Percentiles rank a stretch among this genome's conserved stretches.
Conservation (phyloP, 2,888 invertebrate genomes). For the Amblyteles armatorius region DNA sequence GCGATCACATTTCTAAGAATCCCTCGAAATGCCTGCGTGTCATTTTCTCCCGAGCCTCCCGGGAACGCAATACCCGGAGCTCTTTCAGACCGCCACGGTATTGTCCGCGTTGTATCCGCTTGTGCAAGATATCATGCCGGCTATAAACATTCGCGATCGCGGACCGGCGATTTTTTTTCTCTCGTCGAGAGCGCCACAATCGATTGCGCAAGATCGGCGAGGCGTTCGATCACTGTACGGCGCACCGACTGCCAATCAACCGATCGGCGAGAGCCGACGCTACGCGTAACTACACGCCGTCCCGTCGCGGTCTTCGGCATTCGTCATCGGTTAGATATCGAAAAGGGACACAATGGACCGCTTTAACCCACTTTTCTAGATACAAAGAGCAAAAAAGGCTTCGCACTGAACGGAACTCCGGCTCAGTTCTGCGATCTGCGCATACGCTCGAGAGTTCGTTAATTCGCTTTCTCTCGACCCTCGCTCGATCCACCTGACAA, state of each 20-base stretch:
- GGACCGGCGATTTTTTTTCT: conserved; percentile 66
- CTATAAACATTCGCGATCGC: conserved; percentile 28
- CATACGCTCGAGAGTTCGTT: not conserved
- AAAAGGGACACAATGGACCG: not conserved
- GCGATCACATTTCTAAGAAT: conserved; percentile 56
- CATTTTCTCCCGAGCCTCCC: conserved; percentile 52
- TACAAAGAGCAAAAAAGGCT: not conserved
- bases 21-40: conserved; percentile 54
- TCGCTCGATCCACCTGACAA: conserved; percentile 21
- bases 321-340: conserved; percentile 21
- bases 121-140: conserved; percentile 41
- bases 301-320: conserved; percentile 21
- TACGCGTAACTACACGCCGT: conserved; percentile 40
- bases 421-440: not conserved
- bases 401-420: no score
- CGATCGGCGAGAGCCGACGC: conserved; percentile 43
- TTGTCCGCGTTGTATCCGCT: conserved; percentile 24
- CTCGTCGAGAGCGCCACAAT: conserved; percentile 61
- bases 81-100: not conserved
- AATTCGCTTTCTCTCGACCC: conserved; percentile 18
- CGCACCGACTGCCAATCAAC: conserved; percentile 61
- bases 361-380: not conserved
- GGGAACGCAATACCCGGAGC: conserved; percentile 33
- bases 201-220: conserved; percentile 64
- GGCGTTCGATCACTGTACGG: not conserved